Evolutionary conservation across 2,113 vertebrate genomes (phyloP).

Genomic region (Psephotus haematonotus): DNA sequence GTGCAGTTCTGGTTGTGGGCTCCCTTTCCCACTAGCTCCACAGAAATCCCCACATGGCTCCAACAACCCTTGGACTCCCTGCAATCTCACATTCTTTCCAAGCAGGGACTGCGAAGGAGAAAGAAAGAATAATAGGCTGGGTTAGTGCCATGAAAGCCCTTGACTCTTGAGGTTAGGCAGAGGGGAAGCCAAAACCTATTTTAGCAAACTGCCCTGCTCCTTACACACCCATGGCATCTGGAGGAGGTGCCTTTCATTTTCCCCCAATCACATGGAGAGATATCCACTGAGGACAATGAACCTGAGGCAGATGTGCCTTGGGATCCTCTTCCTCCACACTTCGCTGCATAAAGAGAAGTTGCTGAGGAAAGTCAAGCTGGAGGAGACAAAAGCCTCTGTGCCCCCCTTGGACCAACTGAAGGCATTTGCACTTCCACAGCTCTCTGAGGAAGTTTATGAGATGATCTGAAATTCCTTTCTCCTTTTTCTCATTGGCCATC

Average conservation of each 20-base stretch:
- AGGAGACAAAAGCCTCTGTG: neutral
- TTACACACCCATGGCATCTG: fast-evolving
- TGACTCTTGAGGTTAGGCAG: neutral
- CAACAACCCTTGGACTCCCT: neutral
- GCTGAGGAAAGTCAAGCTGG: neutral
- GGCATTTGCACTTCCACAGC: neutral
- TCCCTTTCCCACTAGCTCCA: neutral
- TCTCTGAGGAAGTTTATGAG: neutral
- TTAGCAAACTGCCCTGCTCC: fast-evolving
- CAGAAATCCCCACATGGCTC: neutral
- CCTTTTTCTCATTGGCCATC: neutral
- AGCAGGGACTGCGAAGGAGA: neutral
- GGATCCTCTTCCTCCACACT: neutral
- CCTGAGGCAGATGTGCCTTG: neutral
- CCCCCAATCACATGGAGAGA: neutral
- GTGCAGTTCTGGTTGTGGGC: neutral
- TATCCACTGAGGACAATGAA: neutral
- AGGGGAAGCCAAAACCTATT: neutral
- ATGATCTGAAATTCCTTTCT: neutral
- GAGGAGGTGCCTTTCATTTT: neutral
- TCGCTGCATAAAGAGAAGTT: neutral
- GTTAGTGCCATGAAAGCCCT: neutral
- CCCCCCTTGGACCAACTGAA: neutral
- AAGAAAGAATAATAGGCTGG: neutral
- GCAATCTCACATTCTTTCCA: neutral